Evolutionary conservation across 2,113 vertebrate species (phyloP).

Genomic region (Neopipo cinnamomea): DNA sequence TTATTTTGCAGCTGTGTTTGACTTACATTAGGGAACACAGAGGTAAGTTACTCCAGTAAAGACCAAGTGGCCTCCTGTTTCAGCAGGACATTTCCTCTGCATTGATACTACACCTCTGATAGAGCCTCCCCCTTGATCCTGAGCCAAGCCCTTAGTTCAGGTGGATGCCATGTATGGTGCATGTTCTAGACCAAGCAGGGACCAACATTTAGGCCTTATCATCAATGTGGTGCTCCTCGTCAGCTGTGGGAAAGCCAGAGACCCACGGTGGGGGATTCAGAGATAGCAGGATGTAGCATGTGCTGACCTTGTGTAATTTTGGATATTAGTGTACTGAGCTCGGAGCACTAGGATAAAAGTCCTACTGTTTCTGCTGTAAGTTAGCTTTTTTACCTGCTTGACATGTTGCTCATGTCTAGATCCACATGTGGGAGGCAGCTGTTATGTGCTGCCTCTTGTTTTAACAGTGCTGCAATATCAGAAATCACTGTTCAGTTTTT

Average conservation of each 20-base stretch:
- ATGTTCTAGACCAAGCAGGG: neutral
- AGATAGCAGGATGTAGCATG: neutral
- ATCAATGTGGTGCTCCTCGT: neutral
- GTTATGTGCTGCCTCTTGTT: neutral
- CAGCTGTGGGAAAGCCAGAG: neutral
- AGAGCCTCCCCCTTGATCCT: neutral
- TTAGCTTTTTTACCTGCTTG: neutral
- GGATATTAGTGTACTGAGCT: neutral
- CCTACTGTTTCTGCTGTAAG: neutral
- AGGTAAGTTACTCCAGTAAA: neutral
- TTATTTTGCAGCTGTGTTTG: neutral
- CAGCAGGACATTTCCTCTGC: neutral
- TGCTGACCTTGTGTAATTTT: neutral
- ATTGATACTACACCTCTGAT: neutral
- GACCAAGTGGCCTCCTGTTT: neutral
- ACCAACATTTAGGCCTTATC: neutral
- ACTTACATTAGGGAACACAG: neutral
- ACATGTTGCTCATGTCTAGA: neutral
- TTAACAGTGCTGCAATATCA: neutral
- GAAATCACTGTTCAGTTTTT: neutral
- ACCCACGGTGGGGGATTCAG: rapidly evolving
- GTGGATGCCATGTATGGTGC: neutral
- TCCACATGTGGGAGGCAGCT: neutral
- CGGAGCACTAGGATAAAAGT: neutral
- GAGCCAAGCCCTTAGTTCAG: neutral